Evolutionary conservation across 2,888 invertebrate genomes (phyloP).

Genomic region (Chironomus riparius): DNA sequence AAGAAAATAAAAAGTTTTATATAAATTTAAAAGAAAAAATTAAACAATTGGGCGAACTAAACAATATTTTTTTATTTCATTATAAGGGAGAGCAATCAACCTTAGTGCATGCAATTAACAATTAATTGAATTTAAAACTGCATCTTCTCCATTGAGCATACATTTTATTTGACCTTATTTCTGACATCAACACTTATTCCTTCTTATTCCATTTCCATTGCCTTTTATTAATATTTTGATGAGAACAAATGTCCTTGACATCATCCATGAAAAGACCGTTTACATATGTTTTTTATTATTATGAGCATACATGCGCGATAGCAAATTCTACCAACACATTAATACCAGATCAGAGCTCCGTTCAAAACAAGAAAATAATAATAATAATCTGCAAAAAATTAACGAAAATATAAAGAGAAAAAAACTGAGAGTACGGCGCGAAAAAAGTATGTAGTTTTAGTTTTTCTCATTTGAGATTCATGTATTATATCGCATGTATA

Average conservation of each 20-base stretch:
- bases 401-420: background rate
- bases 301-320: slow-evolving; percentile 22
- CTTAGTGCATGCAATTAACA: background rate
- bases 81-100: background rate
- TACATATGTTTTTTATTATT: slow-evolving; percentile 24
- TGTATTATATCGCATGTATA: background rate
- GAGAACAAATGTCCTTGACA: slow-evolving; percentile 15
- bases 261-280: background rate
- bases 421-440: background rate
- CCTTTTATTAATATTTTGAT: background rate
- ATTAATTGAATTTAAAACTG: background rate
- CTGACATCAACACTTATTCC: background rate
- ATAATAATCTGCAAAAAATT: background rate
- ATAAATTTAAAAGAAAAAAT: background rate
- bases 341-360: background rate
- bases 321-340: background rate
- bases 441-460: background rate
- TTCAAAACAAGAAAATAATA: background rate
- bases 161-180: background rate
- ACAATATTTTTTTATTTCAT: background rate
- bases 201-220: background rate
- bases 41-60: background rate
- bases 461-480: background rate
- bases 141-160: background rate
- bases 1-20: too few relatives aligned